Base-by-base conservation (phyloP, 2,797 vertebrate genomes). In the Chiroxiphia lanceolata region DNA sequence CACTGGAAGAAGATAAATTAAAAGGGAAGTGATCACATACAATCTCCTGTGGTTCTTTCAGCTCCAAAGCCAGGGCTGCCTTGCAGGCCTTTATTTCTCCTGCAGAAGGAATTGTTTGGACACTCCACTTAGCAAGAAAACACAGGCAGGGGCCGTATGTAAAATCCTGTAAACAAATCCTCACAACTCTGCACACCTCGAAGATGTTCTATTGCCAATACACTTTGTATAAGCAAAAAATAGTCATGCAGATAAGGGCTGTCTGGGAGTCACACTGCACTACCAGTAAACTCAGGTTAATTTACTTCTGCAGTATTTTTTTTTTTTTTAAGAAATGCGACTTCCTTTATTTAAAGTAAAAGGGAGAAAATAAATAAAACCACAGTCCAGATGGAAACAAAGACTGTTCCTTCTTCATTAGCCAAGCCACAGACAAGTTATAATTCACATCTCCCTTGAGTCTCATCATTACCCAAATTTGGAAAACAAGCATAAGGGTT, bases 371-470 rank as follows among this genome's bases (percentile, higher is more conserved):
- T 91, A 96, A 94, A 93, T 77, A 90, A 90, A 95, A 76, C 74
- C 88, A 84, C 56, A 90, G 86, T 87, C 93, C 95, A 97, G 93
- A 96, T 94, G 90, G 95, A 94, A 96, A 92, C 48, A 50, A 93
- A 95, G 67, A 60, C 93, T 92, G 86, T 57, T 94, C 60, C 93
- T 85, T 89, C 29, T 93, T 95, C 90, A 70, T 89, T 85, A 93
- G 93, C 93, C 93, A 96, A 95, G 56, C 77, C 90, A 93, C 89
- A 95, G 86, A 89, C 89, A 89, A 96, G 70, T 94, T 60, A 74
- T 80, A 94, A 93, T 95, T 95, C 83, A 92, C 59, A 19, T 89
- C 21, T 94, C 95, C 94, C 94, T 26, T 3, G 94, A 92, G 94
- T 45, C 74, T 94, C 94, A 89, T 94, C 93, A 90, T 82, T 87